A percentile compares a stretch with the other conserved stretches of the same genome.
Conservation (phyloP, 2,113 vertebrate species). For the rabbit (Oryctolagus cuniculus) region mOryCun1.1 NC_091451.1:31048501-31049000, state of each 20-base stretch:
- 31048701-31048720: background rate
- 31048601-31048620: background rate
- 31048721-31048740: background rate
- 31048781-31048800: background rate
- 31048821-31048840: background rate
- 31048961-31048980: background rate
- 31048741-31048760: background rate
- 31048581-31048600: background rate
- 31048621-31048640: background rate
- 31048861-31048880: too few species aligned
- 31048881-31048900: background rate
- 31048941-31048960: too few species aligned
- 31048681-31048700: background rate
- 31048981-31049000: background rate
- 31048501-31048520: background rate
- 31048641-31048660: background rate
- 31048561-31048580: background rate
- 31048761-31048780: background rate
- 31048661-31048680: background rate
- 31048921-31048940: background rate
- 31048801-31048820: background rate
- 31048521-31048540: background rate
- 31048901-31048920: background rate
- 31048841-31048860: background rate
- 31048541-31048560: background rate